A percentile compares a stretch with the other conserved stretches of the same genome.
phyloP scores from a whole-genome alignment of 1,140 invertebrate genomes.

The Sesamia nonagrioides region DNA sequence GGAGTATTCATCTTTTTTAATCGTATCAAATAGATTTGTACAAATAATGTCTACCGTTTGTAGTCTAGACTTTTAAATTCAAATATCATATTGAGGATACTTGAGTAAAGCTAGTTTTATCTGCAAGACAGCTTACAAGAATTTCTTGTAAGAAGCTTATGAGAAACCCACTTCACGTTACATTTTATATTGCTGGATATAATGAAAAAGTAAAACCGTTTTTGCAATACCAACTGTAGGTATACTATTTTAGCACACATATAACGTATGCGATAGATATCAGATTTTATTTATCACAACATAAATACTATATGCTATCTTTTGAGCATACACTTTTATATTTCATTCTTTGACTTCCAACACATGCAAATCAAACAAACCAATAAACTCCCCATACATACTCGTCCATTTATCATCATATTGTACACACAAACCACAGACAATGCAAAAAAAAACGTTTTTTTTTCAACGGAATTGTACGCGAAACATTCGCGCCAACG shows the following conservation, averaged over 20 bases:
- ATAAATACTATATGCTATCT: too few relatives aligned
- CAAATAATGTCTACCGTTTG: background rate
- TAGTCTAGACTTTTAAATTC: background rate
- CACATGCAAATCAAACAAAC: constrained; percentile 22
- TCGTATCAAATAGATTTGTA: background rate
- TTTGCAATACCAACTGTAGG: background rate
- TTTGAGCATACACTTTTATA: too few relatives aligned
- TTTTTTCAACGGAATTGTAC: constrained; percentile 22
- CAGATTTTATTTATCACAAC: background rate
- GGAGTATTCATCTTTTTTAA: too few relatives aligned
- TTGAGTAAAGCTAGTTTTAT: constrained; percentile 6
- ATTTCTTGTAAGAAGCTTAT: constrained; percentile 26
- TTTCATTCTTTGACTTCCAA: background rate
- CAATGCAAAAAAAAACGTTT: constrained; percentile 38
- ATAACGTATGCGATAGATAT: background rate
- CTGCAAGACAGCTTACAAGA: constrained; percentile 14
- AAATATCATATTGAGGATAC: background rate
- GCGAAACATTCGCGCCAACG: constrained; percentile 28
- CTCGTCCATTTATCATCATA: background rate
- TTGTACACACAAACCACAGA: constrained; percentile 33
- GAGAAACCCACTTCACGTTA: constrained; percentile 23
- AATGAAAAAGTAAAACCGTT: background rate
- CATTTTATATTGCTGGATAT: constrained; percentile 1
- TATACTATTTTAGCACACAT: too few relatives aligned
- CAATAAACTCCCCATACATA: constrained; percentile 1